Evolutionary conservation across 2,888 invertebrate genomes (phyloP).

Genomic region (Phaonia tiefii): DNA sequence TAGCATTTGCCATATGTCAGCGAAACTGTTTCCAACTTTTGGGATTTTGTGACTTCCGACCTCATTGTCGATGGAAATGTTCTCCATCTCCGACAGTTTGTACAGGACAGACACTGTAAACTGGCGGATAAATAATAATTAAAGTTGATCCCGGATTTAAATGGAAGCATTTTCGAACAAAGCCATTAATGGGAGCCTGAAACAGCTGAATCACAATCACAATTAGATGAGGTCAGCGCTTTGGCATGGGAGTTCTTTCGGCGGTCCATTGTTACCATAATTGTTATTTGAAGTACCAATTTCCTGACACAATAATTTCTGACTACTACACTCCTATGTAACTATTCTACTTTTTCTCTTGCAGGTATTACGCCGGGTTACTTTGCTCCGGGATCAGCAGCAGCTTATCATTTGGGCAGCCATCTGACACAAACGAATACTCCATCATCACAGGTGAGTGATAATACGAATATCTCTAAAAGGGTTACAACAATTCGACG

Average conservation of each 20-base stretch:
- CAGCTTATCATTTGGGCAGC: slow-evolving; percentile 81
- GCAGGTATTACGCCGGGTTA: slow-evolving; percentile 81
- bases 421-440: slow-evolving; percentile 80
- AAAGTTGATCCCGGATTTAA: background rate
- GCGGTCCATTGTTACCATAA: slow-evolving; percentile 44
- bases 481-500: slow-evolving; percentile 47
- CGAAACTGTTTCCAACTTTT: background rate
- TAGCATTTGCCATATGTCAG: slow-evolving; percentile 23
- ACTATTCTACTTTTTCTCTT: slow-evolving; percentile 63
- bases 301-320: slow-evolving; percentile 40
- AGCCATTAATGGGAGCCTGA: background rate
- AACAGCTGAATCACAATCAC: slow-evolving; percentile 75
- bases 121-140: slow-evolving; percentile 20
- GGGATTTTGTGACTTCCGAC: background rate
- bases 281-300: slow-evolving; percentile 56
- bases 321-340: slow-evolving; percentile 9
- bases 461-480: slow-evolving; percentile 39
- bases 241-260: slow-evolving; percentile 23
- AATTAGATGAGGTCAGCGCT: slow-evolving; percentile 73
- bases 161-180: background rate
- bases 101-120: background rate
- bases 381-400: slow-evolving; percentile 81
- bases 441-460: slow-evolving; percentile 80
- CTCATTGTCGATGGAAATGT: background rate
- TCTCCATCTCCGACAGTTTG: background rate